A percentile compares a stretch with the other conserved stretches of the same genome.
These are phyloP conservation scores for Globicephala melas DNA, from an alignment of 2,113 vertebrate species.

Conservation along the genomic window DNA sequence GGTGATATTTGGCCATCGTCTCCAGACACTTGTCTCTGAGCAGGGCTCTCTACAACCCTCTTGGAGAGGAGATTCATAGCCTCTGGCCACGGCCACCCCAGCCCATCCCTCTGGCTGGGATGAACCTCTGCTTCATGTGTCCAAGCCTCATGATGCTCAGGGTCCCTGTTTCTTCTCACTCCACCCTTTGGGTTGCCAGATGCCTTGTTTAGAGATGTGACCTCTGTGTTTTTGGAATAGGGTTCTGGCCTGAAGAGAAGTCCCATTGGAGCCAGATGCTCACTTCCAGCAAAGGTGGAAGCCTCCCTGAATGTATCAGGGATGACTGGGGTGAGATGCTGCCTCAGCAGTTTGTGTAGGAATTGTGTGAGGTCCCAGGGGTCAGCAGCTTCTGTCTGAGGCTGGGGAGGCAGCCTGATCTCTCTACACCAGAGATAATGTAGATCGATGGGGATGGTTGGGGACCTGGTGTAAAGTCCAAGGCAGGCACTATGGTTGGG, in stretches of 20 bases:
- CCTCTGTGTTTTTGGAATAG: background rate
- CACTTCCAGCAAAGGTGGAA: background rate
- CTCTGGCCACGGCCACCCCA: fast-evolving
- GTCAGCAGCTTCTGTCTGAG: background rate
- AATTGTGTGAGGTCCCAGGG: background rate
- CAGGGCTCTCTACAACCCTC: background rate
- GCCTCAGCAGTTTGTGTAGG: background rate
- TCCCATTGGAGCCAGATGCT: fast-evolving
- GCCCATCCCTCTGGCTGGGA: background rate
- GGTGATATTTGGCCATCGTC: background rate
- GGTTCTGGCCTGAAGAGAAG: background rate
- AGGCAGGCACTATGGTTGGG: background rate
- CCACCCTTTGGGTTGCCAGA: fast-evolving
- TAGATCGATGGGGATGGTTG: fast-evolving
- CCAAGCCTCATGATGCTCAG: fast-evolving
- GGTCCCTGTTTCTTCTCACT: background rate
- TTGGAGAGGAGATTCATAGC: background rate
- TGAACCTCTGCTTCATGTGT: background rate
- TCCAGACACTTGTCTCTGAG: background rate
- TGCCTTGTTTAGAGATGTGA: background rate
- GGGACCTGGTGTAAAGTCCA: background rate
- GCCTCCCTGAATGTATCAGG: fast-evolving
- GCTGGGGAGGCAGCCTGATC: background rate
- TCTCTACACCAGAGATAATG: background rate
- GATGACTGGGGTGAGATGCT: background rate